A percentile compares a stretch with the other conserved stretches of the same genome.
Evolutionary conservation across 2,797 vertebrate genomes (phyloP).

Genomic region (Limnodromus scolopaceus): DNA sequence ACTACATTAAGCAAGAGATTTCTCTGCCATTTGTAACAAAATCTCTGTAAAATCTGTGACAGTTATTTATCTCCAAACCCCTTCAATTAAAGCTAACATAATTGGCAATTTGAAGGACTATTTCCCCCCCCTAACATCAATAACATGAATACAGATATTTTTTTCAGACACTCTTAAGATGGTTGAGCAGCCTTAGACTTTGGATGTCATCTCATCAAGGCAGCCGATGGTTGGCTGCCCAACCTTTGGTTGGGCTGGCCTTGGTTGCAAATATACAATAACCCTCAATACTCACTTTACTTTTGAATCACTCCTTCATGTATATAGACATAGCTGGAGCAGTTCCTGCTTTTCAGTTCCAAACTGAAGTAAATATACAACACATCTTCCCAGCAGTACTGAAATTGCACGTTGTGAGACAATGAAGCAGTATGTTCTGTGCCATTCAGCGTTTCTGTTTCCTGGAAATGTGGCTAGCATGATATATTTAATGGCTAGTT

Average conservation of each 20-base stretch:
- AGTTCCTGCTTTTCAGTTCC: neutral
- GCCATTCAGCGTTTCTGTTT: neutral
- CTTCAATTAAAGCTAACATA: neutral
- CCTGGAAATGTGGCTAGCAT: neutral
- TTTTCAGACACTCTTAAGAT: neutral
- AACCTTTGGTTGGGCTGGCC: neutral
- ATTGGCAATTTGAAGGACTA: neutral
- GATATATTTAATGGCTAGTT: neutral
- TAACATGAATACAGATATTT: neutral
- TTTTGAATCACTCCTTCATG: neutral
- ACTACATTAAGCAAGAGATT: neutral
- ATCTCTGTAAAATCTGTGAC: neutral
- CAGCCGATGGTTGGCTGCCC: neutral
- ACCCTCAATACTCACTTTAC: neutral
- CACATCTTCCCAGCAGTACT: neutral
- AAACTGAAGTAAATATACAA: neutral
- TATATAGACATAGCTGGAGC: neutral
- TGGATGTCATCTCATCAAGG: neutral
- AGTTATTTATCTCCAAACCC: neutral
- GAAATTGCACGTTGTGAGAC: neutral
- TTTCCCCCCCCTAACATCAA: accelerated
- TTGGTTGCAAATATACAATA: neutral
- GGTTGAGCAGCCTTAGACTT: neutral
- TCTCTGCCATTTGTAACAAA: neutral
- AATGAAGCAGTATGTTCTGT: neutral